phyloP scores from a whole-genome alignment of 1,140 invertebrate species.

The Paramacrobiotus metropolitanus region DNA sequence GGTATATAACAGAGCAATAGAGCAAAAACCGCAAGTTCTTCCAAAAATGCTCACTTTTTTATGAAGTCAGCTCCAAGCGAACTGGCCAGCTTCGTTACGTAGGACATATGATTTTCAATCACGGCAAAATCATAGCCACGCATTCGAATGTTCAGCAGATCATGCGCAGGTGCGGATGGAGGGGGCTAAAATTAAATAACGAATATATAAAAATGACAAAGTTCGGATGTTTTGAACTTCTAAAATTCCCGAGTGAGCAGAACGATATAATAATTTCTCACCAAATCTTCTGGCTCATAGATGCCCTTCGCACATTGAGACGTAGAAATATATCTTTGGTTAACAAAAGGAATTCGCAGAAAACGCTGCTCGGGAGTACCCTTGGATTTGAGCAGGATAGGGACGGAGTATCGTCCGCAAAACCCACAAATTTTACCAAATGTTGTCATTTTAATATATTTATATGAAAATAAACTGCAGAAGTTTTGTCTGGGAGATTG shows the following conservation, averaged over 20 bases:
- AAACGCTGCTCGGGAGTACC: too few species aligned
- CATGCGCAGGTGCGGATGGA: constrained; percentile 33
- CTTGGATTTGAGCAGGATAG: too few species aligned
- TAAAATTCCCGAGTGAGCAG: too few species aligned
- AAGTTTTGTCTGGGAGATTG: too few species aligned
- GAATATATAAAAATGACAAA: not conserved
- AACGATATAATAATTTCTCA: too few species aligned
- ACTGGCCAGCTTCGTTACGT: constrained; percentile 43
- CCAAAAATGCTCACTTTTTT: constrained; percentile 32
- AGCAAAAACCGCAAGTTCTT: not conserved
- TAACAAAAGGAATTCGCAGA: too few species aligned
- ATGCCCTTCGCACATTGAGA: not conserved
- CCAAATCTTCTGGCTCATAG: not conserved
- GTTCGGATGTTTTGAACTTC: not conserved
- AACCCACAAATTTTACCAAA: too few species aligned
- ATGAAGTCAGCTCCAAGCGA: constrained; percentile 47
- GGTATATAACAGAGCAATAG: constrained; percentile 7
- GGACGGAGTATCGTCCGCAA: too few species aligned
- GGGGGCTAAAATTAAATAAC: not conserved
- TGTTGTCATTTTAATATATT: too few species aligned
- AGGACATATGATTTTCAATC: constrained; percentile 50
- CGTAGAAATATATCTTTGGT: too few species aligned
- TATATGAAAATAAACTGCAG: too few species aligned
- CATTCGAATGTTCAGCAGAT: constrained; percentile 46
- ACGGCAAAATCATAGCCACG: constrained; percentile 54